A percentile compares a stretch with the other conserved stretches of the same genome.
These are phyloP conservation scores for Dendropsophus ebraccatus DNA, from an alignment of 2,113 vertebrate species.

Conservation along the genomic window DNA sequence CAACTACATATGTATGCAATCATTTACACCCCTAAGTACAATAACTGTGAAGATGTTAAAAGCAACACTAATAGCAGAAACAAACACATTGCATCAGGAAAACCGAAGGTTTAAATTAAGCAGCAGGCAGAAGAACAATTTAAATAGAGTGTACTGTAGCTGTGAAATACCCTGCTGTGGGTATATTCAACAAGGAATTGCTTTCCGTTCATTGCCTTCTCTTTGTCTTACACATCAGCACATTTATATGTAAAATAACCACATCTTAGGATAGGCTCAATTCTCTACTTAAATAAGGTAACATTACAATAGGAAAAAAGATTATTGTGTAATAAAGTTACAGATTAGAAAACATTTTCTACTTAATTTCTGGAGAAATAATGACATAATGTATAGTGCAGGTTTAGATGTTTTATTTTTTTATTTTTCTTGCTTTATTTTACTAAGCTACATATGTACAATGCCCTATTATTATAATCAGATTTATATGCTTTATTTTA, in stretches of 20 bases:
- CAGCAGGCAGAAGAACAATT: slow-evolving; percentile 60
- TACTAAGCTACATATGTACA: neutral
- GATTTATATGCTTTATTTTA: neutral
- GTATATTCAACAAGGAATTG: slow-evolving; percentile 55
- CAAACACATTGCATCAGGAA: slow-evolving; percentile 46
- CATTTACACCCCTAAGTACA: slow-evolving; percentile 47
- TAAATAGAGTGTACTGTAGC: slow-evolving; percentile 59
- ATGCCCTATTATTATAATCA: neutral
- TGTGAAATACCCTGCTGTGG: slow-evolving; percentile 57
- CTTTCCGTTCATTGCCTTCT: slow-evolving; percentile 47
- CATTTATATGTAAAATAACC: slow-evolving; percentile 52
- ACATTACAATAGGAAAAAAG: neutral
- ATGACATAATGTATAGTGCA: neutral
- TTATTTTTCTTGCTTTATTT: neutral
- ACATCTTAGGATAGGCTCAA: neutral
- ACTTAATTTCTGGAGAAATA: neutral
- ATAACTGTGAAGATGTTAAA: slow-evolving; percentile 55
- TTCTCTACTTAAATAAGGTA: slow-evolving; percentile 4
- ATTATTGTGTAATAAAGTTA: neutral
- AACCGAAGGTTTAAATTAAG: slow-evolving; percentile 50
- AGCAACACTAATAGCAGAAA: slow-evolving; percentile 57
- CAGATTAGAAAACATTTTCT: neutral
- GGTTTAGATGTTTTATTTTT: neutral
- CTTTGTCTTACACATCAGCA: slow-evolving; percentile 57
- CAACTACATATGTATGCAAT: slow-evolving; percentile 35